Evolutionary conservation across 1,140 invertebrate species (phyloP).

Genomic region (Copidosoma floridanum): DNA sequence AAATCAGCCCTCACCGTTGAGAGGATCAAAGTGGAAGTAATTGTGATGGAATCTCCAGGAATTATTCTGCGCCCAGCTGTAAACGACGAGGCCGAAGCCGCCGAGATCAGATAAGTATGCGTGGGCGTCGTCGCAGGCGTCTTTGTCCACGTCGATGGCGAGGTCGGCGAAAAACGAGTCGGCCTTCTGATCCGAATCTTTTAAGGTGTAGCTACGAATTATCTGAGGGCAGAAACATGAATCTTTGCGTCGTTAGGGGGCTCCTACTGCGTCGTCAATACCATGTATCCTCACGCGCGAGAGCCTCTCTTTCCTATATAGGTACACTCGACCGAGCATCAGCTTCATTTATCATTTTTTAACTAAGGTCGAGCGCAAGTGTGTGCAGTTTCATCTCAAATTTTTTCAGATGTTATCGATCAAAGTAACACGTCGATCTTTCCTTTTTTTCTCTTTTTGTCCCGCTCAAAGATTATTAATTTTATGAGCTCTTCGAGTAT

Average conservation of each 20-base stretch:
- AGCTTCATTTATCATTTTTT: conserved; percentile 23
- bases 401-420: conserved; percentile 18
- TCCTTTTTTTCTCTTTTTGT: no score
- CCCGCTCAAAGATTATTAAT: conserved; percentile 4
- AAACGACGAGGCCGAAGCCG: conserved; percentile 73
- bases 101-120: conserved; percentile 75
- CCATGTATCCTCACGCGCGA: no score
- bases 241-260: no score
- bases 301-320: not conserved
- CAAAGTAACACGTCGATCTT: not conserved
- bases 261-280: no score
- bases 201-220: conserved; percentile 65
- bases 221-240: conserved; percentile 46
- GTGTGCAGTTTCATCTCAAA: not conserved
- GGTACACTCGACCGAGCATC: not conserved
- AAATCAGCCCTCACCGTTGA: conserved; percentile 58
- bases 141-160: conserved; percentile 65
- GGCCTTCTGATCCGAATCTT: conserved; percentile 65
- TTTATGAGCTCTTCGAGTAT: conserved; percentile 9
- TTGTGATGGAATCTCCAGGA: conserved; percentile 77
- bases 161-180: conserved; percentile 73
- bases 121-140: conserved; percentile 70
- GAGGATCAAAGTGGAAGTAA: conserved; percentile 78
- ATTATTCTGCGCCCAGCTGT: conserved; percentile 68
- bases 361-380: not conserved